Conservation (phyloP, 2,888 invertebrate genomes). For the Apodemia mormo region DNA sequence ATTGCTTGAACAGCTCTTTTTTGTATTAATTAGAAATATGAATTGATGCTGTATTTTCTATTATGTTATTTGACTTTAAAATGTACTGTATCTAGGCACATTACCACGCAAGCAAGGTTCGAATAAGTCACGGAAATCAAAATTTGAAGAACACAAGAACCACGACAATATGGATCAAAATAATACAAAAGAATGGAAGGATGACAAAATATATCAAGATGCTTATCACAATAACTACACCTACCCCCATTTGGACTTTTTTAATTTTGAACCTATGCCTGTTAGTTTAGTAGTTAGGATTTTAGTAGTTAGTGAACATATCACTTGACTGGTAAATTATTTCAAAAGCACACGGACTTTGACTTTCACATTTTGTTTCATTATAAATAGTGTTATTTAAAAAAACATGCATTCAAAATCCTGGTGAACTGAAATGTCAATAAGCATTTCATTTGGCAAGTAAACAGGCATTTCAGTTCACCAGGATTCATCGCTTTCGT, state of each 20-base stretch:
- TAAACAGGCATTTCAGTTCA: no score
- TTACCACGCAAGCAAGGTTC: constrained; percentile 66
- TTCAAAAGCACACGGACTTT: background rate
- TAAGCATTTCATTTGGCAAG: no score
- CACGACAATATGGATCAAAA: constrained; percentile 50
- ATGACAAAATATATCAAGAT: constrained; percentile 40
- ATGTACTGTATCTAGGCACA: constrained; percentile 51
- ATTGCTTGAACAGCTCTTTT: no score
- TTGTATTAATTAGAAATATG: background rate
- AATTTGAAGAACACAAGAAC: constrained; percentile 52
- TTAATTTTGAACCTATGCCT: constrained; percentile 68
- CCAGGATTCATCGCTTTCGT: no score
- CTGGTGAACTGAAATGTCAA: no score
- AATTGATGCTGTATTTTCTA: background rate
- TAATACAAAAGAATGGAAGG: constrained; percentile 52
- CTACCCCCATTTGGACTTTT: constrained; percentile 66
- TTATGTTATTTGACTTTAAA: background rate
- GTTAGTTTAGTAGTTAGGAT: constrained; percentile 57
- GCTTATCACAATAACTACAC: constrained; percentile 41
- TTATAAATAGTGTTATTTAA: background rate
- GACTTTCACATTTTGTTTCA: no score
- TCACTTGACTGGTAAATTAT: constrained; percentile 39
- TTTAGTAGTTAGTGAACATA: constrained; percentile 50
- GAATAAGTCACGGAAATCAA: constrained; percentile 53
- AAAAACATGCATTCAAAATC: no score